Conservation (phyloP, 2,113 vertebrate genomes). For the Nannospalax galili region DNA sequence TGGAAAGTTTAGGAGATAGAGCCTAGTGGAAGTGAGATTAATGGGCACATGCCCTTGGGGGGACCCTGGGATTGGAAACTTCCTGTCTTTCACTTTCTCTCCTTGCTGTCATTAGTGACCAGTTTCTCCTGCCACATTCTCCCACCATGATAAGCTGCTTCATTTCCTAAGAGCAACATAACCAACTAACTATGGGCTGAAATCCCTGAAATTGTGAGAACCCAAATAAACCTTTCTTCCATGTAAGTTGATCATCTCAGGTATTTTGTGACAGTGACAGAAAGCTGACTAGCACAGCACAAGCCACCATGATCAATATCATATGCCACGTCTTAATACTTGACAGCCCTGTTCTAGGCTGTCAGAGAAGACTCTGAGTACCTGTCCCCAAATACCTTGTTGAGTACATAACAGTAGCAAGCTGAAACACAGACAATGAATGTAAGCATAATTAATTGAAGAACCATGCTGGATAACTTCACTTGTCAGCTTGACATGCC, state of each 20-base stretch:
- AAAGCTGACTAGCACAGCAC: background rate
- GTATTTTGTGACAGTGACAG: background rate
- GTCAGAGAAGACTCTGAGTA: rapidly evolving
- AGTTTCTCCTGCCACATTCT: background rate
- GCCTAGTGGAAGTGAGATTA: background rate
- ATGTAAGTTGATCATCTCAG: background rate
- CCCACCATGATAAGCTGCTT: background rate
- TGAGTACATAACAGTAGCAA: background rate
- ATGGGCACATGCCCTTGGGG: background rate
- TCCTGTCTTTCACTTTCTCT: too few relatives aligned
- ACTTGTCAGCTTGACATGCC: too few relatives aligned
- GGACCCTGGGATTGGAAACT: too few relatives aligned
- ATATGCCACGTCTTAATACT: background rate
- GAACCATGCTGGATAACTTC: too few relatives aligned
- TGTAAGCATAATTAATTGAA: background rate
- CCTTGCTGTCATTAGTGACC: background rate
- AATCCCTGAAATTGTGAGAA: background rate
- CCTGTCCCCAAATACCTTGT: background rate
- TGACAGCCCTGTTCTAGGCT: too few relatives aligned
- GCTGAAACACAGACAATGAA: background rate
- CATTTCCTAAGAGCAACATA: background rate
- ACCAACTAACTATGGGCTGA: background rate
- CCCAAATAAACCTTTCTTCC: background rate
- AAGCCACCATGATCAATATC: background rate
- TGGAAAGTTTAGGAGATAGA: too few relatives aligned